Evolutionary conservation across 1,140 invertebrate species (phyloP), one percentile per base, ranked within the genome.

Genomic region (Papilio xuthus): DNA sequence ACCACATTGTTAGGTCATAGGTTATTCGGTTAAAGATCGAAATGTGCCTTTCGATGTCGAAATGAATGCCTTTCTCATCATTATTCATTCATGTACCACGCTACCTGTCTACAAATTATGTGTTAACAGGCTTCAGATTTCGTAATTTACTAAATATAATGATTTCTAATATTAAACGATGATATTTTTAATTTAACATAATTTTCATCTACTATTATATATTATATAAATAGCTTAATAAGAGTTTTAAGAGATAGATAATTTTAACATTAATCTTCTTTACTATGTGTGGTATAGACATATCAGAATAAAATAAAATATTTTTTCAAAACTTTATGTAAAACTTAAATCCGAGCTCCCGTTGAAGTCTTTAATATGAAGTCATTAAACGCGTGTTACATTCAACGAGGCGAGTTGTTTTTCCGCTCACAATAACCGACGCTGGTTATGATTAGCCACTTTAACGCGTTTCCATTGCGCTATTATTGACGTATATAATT

Each of bases 1-100:
- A 67, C 60, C 60, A 4, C 23, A 67, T 67, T 67, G 26, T 67
- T 67, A 28, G 60, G 41, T 73, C 71, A 73, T 15, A 47, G 71
- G 71, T 73, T 73, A 73, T 73, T 73, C 71, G 42, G 71, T 50
- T 73, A 44, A 23, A 73, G 71, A 44, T 42, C 10, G 20, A 32
- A 70, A 42, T 70, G 42, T 44, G 71, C 71, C 71, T 73, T 73
- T 26, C 71, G 71, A 50, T 73, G 71, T 26, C 60, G 60, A 67
- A 67, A 67, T 28, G 6, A 15, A 67, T 26, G 26, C 60, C 56
- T 67, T 67, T 67, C 60, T 67, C 60, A 67, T 67, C 60, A 23
- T 67, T 28, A 67, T 28, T 67, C 60, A 67, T 26, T 67, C 60
- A 13, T 13, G 60, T 67, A 15, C 60, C 23, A 18, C 56, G 60